Base-by-base conservation (phyloP, 2,113 vertebrate species). In the Chascanopsetta lugubris region DNA sequence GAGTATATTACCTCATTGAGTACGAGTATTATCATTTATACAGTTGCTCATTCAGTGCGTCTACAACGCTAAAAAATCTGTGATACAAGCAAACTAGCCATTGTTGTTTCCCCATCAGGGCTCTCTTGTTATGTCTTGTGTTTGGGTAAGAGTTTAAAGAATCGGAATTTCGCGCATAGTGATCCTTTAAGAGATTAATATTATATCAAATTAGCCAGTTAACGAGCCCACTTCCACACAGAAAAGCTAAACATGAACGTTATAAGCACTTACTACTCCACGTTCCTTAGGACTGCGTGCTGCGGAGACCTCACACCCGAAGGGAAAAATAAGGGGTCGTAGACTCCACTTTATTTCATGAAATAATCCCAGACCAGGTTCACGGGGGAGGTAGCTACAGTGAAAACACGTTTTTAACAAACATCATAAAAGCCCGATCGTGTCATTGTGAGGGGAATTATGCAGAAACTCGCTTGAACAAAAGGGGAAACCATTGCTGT, bases 251-350 rank as follows among this genome's bases (percentile, higher is more conserved):
- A 58, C 45, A 75, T 60, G 55, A 68, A 73, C 51, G 60, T 76
- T 78, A 83, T 81, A 82, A 91, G 88, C 87, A 92, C 90, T 92
- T 89, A 92, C 91, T 87, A 90, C 87, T 91, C 85, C 89, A 76
- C 88, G 85, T 79, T 90, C 87, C 80, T 86, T 76, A 60, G 65
- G 77, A 72, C 75, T 87, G 84, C 79, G 76, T 69, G 84, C 89
- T 77, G 84, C 85, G 79, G 77, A 83, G 79, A 87, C 59, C 82
- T 83, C 79, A 75, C 84, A 43, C 61, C 71, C 73, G 61, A 60
- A 65, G 79, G 27, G 72, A 65, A 32, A 38, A 15, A 38, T n/a
- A n/a, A 15, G 13, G 71, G 65, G 25, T 43, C 69, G 50, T 48
- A 77, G 78, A 51, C 15, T 88, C 79, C 72, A 51, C 62, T 69